These are phyloP conservation scores for Diarsia mendica DNA, from an alignment of 2,888 invertebrate genomes.

Conservation along the genomic window DNA sequence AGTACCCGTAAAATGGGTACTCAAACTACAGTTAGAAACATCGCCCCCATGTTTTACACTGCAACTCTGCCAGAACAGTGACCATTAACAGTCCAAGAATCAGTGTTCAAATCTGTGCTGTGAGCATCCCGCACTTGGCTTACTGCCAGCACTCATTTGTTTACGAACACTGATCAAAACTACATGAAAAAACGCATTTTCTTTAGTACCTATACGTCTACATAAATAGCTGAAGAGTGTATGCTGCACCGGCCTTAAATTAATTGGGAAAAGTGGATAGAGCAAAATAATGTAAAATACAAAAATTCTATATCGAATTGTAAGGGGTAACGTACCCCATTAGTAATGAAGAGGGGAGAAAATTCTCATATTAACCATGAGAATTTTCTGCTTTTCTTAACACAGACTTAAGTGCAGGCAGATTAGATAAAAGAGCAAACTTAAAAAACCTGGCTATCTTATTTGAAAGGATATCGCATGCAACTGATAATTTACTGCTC, in stretches of 20 bases:
- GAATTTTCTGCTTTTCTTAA: no score
- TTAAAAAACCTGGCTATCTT: not conserved
- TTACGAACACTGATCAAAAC: not conserved
- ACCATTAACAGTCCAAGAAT: slow-evolving; percentile 25
- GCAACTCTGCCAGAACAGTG: slow-evolving; percentile 6
- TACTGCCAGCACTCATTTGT: slow-evolving; percentile 15
- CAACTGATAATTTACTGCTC: not conserved
- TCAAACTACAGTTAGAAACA: not conserved
- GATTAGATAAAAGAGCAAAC: not conserved
- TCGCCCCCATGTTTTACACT: not conserved
- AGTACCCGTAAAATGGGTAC: no score
- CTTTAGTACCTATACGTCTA: not conserved
- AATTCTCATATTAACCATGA: no score
- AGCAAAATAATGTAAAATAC: not conserved
- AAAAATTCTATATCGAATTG: not conserved
- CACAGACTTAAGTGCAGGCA: not conserved
- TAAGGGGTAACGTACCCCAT: not conserved
- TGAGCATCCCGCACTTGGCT: slow-evolving; percentile 31
- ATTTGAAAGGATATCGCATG: not conserved
- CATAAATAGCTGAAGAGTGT: not conserved
- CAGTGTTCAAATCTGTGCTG: slow-evolving; percentile 4
- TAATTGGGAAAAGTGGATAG: not conserved
- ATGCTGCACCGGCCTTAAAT: not conserved
- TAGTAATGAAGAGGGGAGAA: not conserved
- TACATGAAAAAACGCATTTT: not conserved